Evolutionary conservation across 2,888 invertebrate species (phyloP), one percentile per base, ranked within the genome.

Genomic region (Campoplex capitator): DNA sequence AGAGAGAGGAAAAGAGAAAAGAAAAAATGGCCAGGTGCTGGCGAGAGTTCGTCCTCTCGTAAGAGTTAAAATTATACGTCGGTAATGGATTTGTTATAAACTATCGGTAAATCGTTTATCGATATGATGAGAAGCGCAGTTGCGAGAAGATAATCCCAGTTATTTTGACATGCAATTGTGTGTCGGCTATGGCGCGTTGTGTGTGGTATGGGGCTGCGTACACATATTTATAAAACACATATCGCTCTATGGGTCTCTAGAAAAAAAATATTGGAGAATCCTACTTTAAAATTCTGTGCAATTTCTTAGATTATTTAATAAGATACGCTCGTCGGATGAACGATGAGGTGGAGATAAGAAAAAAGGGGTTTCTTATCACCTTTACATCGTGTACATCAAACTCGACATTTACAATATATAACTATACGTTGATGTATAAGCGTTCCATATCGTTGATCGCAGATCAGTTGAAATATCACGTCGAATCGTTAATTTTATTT

Each of bases 51-150:
- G 75, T 80, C 67, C 73, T 78, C 62, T 67, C 90, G 83, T 88
- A 87, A 89, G 88, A 85, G 74, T 86, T 83, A 78, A 90, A 90
- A 90, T 92, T 91, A 91, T 67, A 82, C 89, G 86, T 82, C 75
- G 89, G 88, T 91, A 92, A 92, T 92, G 92, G 92, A 92, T 92
- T 92, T 92, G 92, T 92, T 92, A 91, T 90, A 90, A 89, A 84
- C 83, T 79, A 80, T 81, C 80, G 81, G 71, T 45, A 54, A 67
- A 87, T 78, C 84, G 84, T 77, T 78, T 81, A 75, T 81, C 70
- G 81, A 76, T 56, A 54, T 62, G 75, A 73, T 73, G 83, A 85
- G 79, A 58, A 13, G 32, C 38, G 79, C 70, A 67, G 58, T 83
- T 62, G 75, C 73, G 54, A 62, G 73, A 54, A 28, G 74, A 86